Conservation (phyloP, 2,797 vertebrate species). For the Rhabdomys pumilio region DNA sequence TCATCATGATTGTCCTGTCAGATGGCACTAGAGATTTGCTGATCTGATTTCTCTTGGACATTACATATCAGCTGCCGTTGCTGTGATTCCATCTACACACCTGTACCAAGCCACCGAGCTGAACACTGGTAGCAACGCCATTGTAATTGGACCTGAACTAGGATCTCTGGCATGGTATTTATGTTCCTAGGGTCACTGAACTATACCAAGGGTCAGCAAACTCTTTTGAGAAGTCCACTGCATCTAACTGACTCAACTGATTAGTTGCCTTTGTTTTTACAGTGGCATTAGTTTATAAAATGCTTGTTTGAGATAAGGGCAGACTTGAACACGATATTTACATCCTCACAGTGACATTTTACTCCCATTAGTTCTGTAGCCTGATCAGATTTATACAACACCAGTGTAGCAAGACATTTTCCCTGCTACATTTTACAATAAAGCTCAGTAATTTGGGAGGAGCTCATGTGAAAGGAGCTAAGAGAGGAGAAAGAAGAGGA, state of each 20-base stretch:
- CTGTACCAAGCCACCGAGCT: background rate
- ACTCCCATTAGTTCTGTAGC: background rate
- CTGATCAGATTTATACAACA: conserved; percentile 68
- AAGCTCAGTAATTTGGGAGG: no score
- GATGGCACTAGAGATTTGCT: background rate
- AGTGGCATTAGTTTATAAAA: background rate
- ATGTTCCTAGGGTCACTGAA: conserved; percentile 23
- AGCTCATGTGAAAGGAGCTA: no score
- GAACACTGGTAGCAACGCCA: background rate
- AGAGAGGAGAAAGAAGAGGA: no score
- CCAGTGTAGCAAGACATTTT: background rate
- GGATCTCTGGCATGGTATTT: background rate
- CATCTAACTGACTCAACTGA: conserved; percentile 15
- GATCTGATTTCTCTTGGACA: conserved; percentile 35
- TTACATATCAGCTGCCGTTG: background rate
- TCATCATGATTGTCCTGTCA: conserved; percentile 15
- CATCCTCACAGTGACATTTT: background rate
- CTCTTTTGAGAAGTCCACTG: conserved; percentile 53
- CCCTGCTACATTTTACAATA: no score
- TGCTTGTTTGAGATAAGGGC: background rate
- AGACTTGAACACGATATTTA: background rate
- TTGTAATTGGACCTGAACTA: conserved; percentile 59
- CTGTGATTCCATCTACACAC: conserved; percentile 12
- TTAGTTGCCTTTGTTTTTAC: conserved; percentile 31
- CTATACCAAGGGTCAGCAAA: conserved; percentile 21